Evolutionary conservation across 2,888 invertebrate species (phyloP).

Genomic region (Nomada hirtipes): DNA sequence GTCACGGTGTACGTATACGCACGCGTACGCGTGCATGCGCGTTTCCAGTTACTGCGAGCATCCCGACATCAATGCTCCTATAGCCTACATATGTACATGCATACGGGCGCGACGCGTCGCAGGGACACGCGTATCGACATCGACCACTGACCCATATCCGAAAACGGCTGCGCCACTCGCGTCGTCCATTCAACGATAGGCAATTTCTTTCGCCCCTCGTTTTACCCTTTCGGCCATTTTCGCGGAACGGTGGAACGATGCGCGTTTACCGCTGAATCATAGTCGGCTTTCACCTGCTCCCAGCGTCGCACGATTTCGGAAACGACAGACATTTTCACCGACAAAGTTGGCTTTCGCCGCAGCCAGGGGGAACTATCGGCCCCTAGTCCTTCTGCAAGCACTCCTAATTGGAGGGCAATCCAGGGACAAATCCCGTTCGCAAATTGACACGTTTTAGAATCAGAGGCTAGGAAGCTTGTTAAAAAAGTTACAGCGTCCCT

Average conservation of each 20-base stretch:
- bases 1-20: too few species aligned
- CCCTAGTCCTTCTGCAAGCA: neutral
- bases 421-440: neutral
- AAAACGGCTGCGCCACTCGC: conserved; percentile 50
- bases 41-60: neutral
- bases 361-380: neutral
- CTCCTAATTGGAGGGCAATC: conserved; percentile 20
- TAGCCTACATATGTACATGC: neutral
- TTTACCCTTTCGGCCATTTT: neutral
- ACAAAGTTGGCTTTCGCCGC: neutral
- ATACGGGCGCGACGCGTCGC: conserved; percentile 30
- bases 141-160: conserved; percentile 63
- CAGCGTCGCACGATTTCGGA: too few species aligned
- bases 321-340: too few species aligned
- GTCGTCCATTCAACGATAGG: conserved; percentile 28
- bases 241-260: neutral
- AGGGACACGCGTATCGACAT: conserved; percentile 46
- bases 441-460: neutral
- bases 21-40: neutral
- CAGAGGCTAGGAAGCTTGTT: too few species aligned
- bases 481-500: too few species aligned
- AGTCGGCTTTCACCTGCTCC: neutral
- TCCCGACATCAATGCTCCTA: too few species aligned
- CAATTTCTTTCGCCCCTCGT: neutral
- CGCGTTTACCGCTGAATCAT: neutral